Conservation (phyloP, 2,113 vertebrate genomes). For the Panurus biarmicus region DNA sequence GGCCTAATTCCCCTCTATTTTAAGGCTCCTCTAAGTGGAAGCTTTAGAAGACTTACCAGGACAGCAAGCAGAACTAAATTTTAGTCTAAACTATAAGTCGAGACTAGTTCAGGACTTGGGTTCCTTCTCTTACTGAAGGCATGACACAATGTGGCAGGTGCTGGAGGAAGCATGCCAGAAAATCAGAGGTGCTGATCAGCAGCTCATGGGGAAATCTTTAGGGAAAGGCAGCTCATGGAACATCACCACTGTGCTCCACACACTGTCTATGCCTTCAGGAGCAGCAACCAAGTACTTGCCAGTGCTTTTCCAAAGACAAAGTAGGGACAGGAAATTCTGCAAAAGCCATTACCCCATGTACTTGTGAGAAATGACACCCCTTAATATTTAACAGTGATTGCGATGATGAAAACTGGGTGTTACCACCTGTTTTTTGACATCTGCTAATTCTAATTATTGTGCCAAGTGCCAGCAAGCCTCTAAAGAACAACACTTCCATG, state of each 20-base stretch:
- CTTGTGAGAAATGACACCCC: neutral
- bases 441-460: neutral
- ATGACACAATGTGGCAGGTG: neutral
- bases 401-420: neutral
- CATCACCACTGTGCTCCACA: neutral
- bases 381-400: neutral
- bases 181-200: neutral
- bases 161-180: neutral
- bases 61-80: neutral
- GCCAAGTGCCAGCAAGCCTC: neutral
- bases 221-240: neutral
- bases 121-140: neutral
- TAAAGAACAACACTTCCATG: neutral
- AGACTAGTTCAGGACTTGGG: neutral
- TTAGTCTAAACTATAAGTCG: neutral
- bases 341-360: neutral
- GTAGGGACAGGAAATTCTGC: neutral
- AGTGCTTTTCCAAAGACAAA: neutral
- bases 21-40: neutral
- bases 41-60: neutral
- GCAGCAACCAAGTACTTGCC: neutral
- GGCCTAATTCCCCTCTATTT: neutral
- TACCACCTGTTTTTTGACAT: neutral
- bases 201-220: neutral
- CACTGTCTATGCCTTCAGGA: neutral